Evolutionary conservation across 2,888 invertebrate species (phyloP), one percentile per base, ranked within the genome.

Genomic region (Cryptophagus acutangulus): DNA sequence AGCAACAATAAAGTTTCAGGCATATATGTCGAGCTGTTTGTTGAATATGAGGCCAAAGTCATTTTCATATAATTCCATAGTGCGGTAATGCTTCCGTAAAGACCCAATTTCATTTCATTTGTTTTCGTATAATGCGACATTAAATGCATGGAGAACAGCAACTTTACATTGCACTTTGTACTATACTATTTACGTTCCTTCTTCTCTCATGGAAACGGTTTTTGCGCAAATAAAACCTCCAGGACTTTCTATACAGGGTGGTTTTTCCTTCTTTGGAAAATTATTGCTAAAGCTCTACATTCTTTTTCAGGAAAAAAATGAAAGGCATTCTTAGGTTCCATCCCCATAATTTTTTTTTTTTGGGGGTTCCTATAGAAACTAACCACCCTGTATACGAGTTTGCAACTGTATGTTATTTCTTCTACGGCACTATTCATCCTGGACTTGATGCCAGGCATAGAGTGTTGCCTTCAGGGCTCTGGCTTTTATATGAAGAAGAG

Each of bases 21-120:
- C 43, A 30, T 41, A 41, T 38, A n/a, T n/a, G n/a, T n/a, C n/a
- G 45, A 42, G 33, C 37, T 40, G 45, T 35, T 45, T 34, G 48
- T 45, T 48, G 42, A 37, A 40, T 45, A 31, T 35, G 38, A 17
- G 15, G 26, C 36, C 16, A 33, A 40, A 41, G 40, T 43, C 39
- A 42, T 45, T 46, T 40, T 10, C 35, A 26, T 29, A 34, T 37
- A n/a, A n/a, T n/a, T n/a, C n/a, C n/a, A 33, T 29, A 43, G 41
- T 41, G 30, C 17, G 17, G 43, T 52, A 48, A 42, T 46, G 47
- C 43, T 46, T 50, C 50, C 48, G 43, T 49, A 50, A 54, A 52
- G 51, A 46, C 48, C 49, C 43, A 54, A 54, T 52, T 49, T 45
- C 49, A 46, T 54, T 54, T 49, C 49, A 52, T 54, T 52, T 50